Evolutionary conservation across 2,888 invertebrate species (phyloP), one percentile per base, ranked within the genome.

Genomic region (Orthosia cruda): DNA sequence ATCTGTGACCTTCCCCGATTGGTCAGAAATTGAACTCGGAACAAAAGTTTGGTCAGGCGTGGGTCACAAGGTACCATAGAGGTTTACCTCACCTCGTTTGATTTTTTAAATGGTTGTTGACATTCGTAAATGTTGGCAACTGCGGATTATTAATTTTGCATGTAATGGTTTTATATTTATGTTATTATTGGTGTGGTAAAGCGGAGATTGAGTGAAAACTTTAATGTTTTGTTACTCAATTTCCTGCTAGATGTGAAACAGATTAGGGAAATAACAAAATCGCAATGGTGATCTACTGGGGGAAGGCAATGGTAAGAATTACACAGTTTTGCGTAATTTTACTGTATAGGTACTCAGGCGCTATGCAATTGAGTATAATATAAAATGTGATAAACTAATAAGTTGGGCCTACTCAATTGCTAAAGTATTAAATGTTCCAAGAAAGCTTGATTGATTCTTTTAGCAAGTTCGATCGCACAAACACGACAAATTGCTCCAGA

Each of bases 31-130:
- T 65, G 50, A 84, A 84, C 68, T 82, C 65, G 62, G 85, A 84
- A 80, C 72, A 75, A 71, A 58, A 55, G 65, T 74, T 71, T 80
- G 80, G 81, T 16, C 66, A 69, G 32, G 82, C 82, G 82, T 83
- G 85, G 82, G 82, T 61, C 59, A 68, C 85, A 87, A 85, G 87
- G 85, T 81, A 62, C 71, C 61, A n/a, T 47, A 64, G 74, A 78
- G 20, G 83, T 85, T 85, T 74, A 78, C 83, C 71, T 86, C 78
- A 78, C 76, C 74, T 78, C 74, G 64, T 57, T 65, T 50, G 67
- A 71, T 75, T 76, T 76, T 75, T 76, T 62, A 77, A 78, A 77
- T 78, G 69, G 45, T 62, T 73, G 50, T 78, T 78, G 57, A 16
- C 67, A 62, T 67, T 65, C 63, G 58, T 63, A 32, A 18, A 66